Percentiles rank a stretch among this genome's conserved stretches.
phyloP scores from a whole-genome alignment of 2,888 invertebrate species.

The Clitarchus hookeri region DNA sequence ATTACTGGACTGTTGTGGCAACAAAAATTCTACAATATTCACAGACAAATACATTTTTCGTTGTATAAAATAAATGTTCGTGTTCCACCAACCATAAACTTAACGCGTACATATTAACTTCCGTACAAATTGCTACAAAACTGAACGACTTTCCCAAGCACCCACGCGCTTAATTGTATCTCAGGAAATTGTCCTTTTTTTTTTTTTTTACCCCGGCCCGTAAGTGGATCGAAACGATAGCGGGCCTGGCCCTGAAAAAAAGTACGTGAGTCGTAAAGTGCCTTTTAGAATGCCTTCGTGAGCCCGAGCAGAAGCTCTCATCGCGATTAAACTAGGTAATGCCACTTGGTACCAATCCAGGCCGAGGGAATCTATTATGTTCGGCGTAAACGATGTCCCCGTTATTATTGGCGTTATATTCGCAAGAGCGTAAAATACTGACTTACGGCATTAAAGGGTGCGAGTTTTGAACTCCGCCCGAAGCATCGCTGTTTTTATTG shows the following conservation, averaged over 20 bases:
- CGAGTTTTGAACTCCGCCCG: too few species aligned
- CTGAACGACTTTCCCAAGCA: not conserved
- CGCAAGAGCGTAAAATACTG: too few species aligned
- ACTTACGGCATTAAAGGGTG: too few species aligned
- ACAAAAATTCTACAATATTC: too few species aligned
- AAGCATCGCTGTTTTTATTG: too few species aligned
- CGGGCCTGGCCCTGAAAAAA: not conserved
- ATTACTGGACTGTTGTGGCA: too few species aligned
- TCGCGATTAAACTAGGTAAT: slow-evolving; percentile 14
- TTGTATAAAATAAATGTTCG: too few species aligned
- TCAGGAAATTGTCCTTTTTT: not conserved
- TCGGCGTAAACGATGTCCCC: too few species aligned
- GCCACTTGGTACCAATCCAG: not conserved
- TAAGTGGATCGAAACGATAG: not conserved
- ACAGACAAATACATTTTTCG: too few species aligned
- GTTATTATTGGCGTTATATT: too few species aligned
- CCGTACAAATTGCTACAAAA: not conserved
- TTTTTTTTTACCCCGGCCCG: not conserved
- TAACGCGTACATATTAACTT: not conserved
- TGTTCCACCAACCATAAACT: not conserved
- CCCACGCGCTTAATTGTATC: not conserved
- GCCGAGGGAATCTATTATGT: not conserved
- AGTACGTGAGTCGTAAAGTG: not conserved
- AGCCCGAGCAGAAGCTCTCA: not conserved
- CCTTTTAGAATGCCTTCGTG: not conserved